A percentile compares a stretch with the other conserved stretches of the same genome.
Conservation (phyloP, 1,140 invertebrate species). For the Steinernema khuongi region DNA sequence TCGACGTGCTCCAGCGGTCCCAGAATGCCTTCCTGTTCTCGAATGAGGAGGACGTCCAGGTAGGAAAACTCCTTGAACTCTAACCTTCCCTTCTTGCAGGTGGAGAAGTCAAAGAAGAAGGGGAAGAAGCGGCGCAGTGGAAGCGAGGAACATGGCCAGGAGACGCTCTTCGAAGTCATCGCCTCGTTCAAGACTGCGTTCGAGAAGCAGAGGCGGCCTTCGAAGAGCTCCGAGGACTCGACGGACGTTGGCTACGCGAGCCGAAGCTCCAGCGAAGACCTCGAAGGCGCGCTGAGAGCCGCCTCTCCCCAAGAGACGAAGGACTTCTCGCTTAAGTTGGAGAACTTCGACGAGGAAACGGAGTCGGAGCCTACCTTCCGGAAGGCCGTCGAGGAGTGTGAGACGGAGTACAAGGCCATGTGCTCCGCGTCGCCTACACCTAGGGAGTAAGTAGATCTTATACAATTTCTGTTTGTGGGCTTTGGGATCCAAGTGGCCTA, state of each 20-base stretch:
- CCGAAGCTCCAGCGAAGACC: slow-evolving; percentile 1
- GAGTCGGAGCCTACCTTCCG: background rate
- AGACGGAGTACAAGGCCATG: background rate
- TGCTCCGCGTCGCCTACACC: background rate
- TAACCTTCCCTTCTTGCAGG: no score
- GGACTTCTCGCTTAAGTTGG: background rate
- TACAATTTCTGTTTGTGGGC: no score
- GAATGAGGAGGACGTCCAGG: background rate
- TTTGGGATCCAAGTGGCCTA: no score
- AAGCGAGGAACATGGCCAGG: background rate
- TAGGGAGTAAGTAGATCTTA: background rate
- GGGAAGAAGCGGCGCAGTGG: background rate
- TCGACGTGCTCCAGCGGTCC: background rate
- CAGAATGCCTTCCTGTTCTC: background rate
- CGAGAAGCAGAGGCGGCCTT: background rate
- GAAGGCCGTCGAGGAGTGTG: background rate
- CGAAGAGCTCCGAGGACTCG: background rate
- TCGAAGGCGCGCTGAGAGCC: background rate
- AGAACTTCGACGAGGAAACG: background rate
- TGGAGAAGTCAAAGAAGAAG: background rate
- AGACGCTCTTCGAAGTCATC: background rate
- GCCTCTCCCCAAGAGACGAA: background rate
- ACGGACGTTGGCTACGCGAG: slow-evolving; percentile 1
- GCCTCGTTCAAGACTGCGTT: background rate
- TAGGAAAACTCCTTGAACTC: no score